Conservation (phyloP, 2,888 invertebrate genomes). For the Andrena minutula region DNA sequence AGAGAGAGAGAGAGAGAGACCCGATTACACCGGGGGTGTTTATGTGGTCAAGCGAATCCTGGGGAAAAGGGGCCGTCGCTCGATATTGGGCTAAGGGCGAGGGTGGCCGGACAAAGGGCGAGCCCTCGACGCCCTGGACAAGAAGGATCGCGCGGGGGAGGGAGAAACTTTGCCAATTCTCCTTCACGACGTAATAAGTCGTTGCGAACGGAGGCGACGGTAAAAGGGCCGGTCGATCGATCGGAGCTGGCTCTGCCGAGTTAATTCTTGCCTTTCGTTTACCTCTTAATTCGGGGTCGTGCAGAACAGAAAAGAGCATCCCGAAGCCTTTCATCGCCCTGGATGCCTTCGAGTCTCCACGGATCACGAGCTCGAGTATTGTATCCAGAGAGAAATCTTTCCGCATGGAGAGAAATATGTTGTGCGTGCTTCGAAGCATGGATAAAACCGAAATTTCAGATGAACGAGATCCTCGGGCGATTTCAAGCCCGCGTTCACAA, state of each 20-base stretch:
- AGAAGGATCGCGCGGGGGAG: neutral
- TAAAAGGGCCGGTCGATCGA: slow-evolving; percentile 21
- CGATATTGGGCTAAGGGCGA: slow-evolving; percentile 48
- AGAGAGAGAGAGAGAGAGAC: slow-evolving; percentile 1
- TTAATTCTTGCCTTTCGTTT: slow-evolving; percentile 29
- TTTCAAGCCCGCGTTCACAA: slow-evolving; percentile 10
- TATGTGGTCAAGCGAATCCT: slow-evolving; percentile 48
- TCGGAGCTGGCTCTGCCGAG: neutral
- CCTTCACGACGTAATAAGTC: slow-evolving; percentile 43
- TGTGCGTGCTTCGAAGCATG: neutral
- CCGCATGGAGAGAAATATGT: too few species aligned
- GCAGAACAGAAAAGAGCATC: neutral
- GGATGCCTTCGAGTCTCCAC: neutral
- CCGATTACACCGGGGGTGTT: slow-evolving; percentile 56
- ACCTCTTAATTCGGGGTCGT: neutral
- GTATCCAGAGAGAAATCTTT: too few species aligned
- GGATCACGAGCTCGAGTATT: too few species aligned
- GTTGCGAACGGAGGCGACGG: slow-evolving; percentile 16
- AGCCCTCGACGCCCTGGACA: slow-evolving; percentile 1
- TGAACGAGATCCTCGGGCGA: slow-evolving; percentile 11
- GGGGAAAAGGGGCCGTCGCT: slow-evolving; percentile 34
- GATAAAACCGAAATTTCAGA: slow-evolving; percentile 7
- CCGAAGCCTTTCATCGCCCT: neutral
- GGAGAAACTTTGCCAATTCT: slow-evolving; percentile 33
- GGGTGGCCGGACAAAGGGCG: slow-evolving; percentile 51